Evolutionary conservation across 2,888 invertebrate genomes (phyloP).

Genomic region (Eilema depressum): DNA sequence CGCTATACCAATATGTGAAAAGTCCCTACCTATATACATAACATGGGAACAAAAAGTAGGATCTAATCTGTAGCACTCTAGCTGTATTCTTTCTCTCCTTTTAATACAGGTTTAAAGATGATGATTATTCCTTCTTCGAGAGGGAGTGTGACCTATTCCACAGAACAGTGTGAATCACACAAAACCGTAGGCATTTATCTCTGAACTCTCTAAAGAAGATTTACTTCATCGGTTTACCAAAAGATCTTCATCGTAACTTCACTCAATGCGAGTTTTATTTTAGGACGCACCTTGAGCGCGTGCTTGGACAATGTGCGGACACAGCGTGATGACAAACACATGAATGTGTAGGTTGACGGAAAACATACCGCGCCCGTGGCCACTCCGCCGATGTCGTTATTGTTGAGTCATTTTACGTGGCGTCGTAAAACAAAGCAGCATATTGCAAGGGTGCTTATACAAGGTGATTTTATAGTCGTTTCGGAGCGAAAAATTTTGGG

Average conservation of each 20-base stretch:
- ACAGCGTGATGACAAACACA: conserved; percentile 32
- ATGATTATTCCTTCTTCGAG: too few relatives aligned
- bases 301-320: conserved; percentile 24
- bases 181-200: not conserved
- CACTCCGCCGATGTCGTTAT: not conserved
- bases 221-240: not conserved
- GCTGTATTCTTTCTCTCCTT: too few relatives aligned
- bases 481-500: too few relatives aligned
- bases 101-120: too few relatives aligned
- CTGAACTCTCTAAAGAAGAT: not conserved
- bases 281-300: conserved; percentile 30
- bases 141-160: not conserved
- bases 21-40: too few relatives aligned
- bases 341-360: conserved; percentile 26
- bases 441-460: too few relatives aligned
- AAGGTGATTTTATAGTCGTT: too few relatives aligned
- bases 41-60: too few relatives aligned
- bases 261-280: conserved; percentile 30
- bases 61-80: too few relatives aligned
- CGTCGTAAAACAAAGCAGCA: not conserved
- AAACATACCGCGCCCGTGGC: not conserved
- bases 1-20: too few relatives aligned
- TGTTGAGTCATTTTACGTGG: conserved; percentile 1
- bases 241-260: not conserved
- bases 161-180: not conserved